These are phyloP conservation scores for Leptopilina myrica DNA, from an alignment of 2,888 invertebrate genomes.

Conservation along the genomic window DNA sequence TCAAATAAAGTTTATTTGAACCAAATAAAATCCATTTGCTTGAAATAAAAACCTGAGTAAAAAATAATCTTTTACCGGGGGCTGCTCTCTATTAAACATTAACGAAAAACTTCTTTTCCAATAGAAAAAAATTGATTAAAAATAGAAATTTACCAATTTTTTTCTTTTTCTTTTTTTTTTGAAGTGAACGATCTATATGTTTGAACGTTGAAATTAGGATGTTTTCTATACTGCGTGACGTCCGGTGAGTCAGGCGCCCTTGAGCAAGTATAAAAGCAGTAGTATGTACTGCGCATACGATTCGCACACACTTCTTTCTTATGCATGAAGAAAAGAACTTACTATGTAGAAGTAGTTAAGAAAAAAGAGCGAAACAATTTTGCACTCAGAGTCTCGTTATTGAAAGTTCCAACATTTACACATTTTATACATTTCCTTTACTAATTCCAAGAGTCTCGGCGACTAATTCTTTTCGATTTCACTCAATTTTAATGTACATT, in stretches of 20 bases:
- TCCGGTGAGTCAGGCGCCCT: slow-evolving; percentile 70
- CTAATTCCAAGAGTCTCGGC: not conserved
- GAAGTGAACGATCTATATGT: not conserved
- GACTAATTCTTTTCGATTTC: not conserved
- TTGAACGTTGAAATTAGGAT: slow-evolving; percentile 65
- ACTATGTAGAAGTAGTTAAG: slow-evolving; percentile 29
- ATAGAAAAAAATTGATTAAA: not conserved
- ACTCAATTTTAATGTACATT: too few relatives aligned
- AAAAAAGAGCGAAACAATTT: slow-evolving; percentile 27
- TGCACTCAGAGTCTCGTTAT: slow-evolving; percentile 9
- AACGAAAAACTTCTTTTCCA: slow-evolving; percentile 15
- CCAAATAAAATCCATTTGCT: not conserved
- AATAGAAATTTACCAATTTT: not conserved
- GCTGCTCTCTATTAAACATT: not conserved
- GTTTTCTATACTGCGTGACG: slow-evolving; percentile 66
- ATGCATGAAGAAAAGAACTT: slow-evolving; percentile 31
- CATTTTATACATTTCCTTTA: slow-evolving; percentile 8
- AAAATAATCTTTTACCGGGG: too few relatives aligned
- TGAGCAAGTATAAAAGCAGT: slow-evolving; percentile 65
- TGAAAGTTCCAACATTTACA: slow-evolving; percentile 10
- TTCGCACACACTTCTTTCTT: slow-evolving; percentile 16
- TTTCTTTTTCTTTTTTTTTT: not conserved
- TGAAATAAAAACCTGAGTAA: too few relatives aligned
- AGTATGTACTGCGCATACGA: slow-evolving; percentile 28
- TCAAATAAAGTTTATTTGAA: too few relatives aligned